Base-by-base conservation (phyloP, 1,140 invertebrate species). In the Yoshiicerus persimilis region DNA sequence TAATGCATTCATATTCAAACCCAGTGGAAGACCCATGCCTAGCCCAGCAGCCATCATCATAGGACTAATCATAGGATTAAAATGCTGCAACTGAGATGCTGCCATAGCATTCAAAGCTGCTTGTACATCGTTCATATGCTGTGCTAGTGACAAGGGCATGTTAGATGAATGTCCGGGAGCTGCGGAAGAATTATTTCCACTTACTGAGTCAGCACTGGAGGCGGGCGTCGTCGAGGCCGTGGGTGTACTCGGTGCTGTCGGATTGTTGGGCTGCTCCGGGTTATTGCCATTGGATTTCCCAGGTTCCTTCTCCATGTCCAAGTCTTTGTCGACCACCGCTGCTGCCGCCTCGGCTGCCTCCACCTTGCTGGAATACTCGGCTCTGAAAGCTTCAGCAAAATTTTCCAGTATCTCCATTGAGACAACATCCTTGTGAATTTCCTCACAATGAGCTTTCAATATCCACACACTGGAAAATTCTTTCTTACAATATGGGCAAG, bases 381-480 rank as follows among this genome's bases (percentile, higher is more conserved):
- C 95, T 92, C 97, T 96, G 91, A 97, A 97, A 91, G 97, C 96
- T 93, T 98, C 96, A 38, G 97, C 97, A 93, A 98, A 98, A 92
- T 97, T 96, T 93, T 98, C 97, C 70, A 98, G 94, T 91, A 97
- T 96, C 91, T 97, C 96, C 30, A 96, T 93, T 16, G 97, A 97
- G 86, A 99, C 96, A 92, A 97, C 94, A 92, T 97, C 96, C 92
- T 96, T 96, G 93, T 99, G 98, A 88, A 98, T 95, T 94, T 98
- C 97, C 94, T 99, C 97, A 93, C 96, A 97, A 93, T 99, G 97
- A 90, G 97, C 96, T 93, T 98, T 98, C 92, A 99, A 93, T 88
- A 98, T 97, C 96, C 97, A 98, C 87, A 98, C 96, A 93, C 97
- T 98, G 90, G 97, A 98, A 93, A 99, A 98, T 92, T 97, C 96